These are phyloP conservation scores for Eulithis prunata DNA, from an alignment of 2,888 invertebrate species.

Conservation along the genomic window DNA sequence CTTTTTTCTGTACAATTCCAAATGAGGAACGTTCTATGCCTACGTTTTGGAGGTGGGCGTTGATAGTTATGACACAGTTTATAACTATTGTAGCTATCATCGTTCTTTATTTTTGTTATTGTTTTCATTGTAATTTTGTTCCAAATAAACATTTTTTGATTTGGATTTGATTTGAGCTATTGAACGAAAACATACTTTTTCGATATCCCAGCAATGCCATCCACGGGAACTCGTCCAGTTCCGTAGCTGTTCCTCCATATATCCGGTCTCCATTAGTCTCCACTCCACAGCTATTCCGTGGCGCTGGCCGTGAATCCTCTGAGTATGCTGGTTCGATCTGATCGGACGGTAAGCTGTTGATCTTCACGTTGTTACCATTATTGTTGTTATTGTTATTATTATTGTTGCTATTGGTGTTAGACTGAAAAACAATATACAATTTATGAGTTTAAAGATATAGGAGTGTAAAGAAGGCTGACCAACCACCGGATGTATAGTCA, in stretches of 20 bases:
- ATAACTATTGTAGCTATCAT: too few species aligned
- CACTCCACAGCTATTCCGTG: slow-evolving; percentile 79
- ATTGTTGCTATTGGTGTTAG: slow-evolving; percentile 1
- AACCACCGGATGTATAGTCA: too few species aligned
- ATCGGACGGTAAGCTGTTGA: slow-evolving; percentile 36
- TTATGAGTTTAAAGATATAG: not conserved
- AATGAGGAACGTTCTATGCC: too few species aligned
- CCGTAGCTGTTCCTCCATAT: slow-evolving; percentile 85
- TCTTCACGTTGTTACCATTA: slow-evolving; percentile 16
- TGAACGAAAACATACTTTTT: slow-evolving; percentile 61
- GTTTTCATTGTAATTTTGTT: too few species aligned
- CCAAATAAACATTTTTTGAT: too few species aligned
- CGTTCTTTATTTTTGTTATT: too few species aligned
- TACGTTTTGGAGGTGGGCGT: too few species aligned
- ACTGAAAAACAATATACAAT: slow-evolving; percentile 18
- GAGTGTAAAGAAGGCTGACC: too few species aligned
- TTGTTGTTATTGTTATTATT: slow-evolving; percentile 3
- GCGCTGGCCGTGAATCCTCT: slow-evolving; percentile 66
- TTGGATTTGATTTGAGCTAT: too few species aligned
- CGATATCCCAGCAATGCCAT: slow-evolving; percentile 84
- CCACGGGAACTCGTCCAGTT: slow-evolving; percentile 87
- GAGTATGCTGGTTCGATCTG: slow-evolving; percentile 44
- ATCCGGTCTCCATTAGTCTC: slow-evolving; percentile 84
- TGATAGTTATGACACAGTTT: too few species aligned
- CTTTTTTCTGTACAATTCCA: too few species aligned